Base-by-base conservation (phyloP, 2,113 vertebrate species). In the Hippotragus niger region DNA sequence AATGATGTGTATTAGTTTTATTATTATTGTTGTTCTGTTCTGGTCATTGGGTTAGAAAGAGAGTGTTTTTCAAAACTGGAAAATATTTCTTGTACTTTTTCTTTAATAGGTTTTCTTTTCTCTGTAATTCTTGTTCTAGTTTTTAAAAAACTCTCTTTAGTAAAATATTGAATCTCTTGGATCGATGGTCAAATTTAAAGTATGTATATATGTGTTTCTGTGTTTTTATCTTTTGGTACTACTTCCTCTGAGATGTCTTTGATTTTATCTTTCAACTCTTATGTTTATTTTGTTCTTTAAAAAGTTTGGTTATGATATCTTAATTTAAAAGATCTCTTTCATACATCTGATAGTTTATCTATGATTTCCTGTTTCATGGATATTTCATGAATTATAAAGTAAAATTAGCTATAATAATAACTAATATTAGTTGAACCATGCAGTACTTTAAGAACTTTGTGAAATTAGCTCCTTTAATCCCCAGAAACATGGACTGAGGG, bases 391-490 rank as follows among this genome's bases (percentile, higher is more conserved):
- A 71, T 92, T 84, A 50, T 31, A 43, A 95, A 71, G 40, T 52
- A 36, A 86, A 95, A 86, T 55, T 58, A 94, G 12, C 9, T 80
- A n/a, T 87, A 23, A 62, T 67, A 25, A 47, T 23, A 93, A 33
- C 58, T 85, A 36, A 90, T 76, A 88, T 45, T 84, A 86, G 95
- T 96, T 95, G 90, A 97, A 45, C 76, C 88, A 94, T 33, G 11
- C 6, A 27, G 1, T 57, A 96, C 92, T 96, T 97, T 95, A 90
- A 97, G 92, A 92, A 89, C 19, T 95, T 92, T 55, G 60, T 17
- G 86, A 85, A 94, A 93, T 88, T 76, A 85, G 74, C 57, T 92
- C n/a, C 31, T 92, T 88, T 84, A 67, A 94, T 85, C 17, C 80
- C 31, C 21, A 76, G 67, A 95, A 80, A n/a, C 47, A 67, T 52